Percentiles rank a stretch among this genome's conserved stretches.
These are phyloP conservation scores for Archegozetes longisetosus DNA, from an alignment of 1,140 invertebrate genomes.

Conservation along the genomic window DNA sequence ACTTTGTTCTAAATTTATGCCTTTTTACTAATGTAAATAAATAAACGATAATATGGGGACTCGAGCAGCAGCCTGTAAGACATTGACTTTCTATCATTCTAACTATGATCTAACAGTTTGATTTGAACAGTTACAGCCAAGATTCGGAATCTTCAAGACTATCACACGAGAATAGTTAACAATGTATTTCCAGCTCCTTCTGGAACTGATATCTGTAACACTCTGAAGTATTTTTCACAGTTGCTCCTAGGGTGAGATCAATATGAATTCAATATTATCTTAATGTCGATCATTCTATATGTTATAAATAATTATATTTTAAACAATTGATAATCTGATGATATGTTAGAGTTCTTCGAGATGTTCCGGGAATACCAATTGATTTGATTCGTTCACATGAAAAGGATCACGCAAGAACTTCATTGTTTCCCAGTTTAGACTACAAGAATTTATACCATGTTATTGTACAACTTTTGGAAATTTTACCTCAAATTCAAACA, in stretches of 20 bases:
- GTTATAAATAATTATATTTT: background rate
- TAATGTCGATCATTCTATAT: background rate
- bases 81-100: background rate
- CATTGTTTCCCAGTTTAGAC: slow-evolving; percentile 82
- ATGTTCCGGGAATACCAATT: slow-evolving; percentile 75
- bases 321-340: background rate
- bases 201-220: slow-evolving; percentile 87
- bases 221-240: slow-evolving; percentile 93
- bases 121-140: slow-evolving; percentile 62
- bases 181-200: slow-evolving; percentile 77
- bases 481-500: slow-evolving; percentile 56
- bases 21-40: background rate
- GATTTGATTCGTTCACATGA: slow-evolving; percentile 71
- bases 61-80: background rate
- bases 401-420: slow-evolving; percentile 65
- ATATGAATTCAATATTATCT: background rate
- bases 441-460: slow-evolving; percentile 67
- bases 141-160: slow-evolving; percentile 88
- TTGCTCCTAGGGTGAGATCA: slow-evolving; percentile 69
- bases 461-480: slow-evolving; percentile 55
- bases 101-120: background rate
- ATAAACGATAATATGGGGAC: background rate
- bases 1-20: background rate
- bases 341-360: slow-evolving; percentile 68
- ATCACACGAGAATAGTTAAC: slow-evolving; percentile 77